Evolutionary conservation across 1,140 invertebrate species (phyloP).

Genomic region (Colletes latitarsis): DNA sequence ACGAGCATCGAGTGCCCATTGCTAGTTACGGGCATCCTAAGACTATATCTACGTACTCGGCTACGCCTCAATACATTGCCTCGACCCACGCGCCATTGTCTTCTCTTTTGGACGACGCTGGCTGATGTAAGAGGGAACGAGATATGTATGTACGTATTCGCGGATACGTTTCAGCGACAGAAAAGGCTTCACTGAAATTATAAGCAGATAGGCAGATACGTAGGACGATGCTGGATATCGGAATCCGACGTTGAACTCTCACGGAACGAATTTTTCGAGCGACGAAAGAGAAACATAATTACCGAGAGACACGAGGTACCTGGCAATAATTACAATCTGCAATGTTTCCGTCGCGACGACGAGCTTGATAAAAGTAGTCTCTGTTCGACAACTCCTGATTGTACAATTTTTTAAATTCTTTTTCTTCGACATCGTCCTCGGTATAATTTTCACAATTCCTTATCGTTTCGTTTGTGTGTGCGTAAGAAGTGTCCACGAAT

Average conservation of each 20-base stretch:
- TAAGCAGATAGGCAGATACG: slow-evolving; percentile 64
- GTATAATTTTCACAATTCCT: no score
- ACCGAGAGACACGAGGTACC: background rate
- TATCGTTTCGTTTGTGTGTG: no score
- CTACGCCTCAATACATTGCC: slow-evolving; percentile 66
- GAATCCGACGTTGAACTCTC: slow-evolving; percentile 14
- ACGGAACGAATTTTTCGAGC: background rate
- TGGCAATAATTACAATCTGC: no score
- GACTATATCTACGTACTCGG: slow-evolving; percentile 64
- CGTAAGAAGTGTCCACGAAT: no score
- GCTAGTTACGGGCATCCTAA: slow-evolving; percentile 35
- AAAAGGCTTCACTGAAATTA: slow-evolving; percentile 56
- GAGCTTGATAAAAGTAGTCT: no score
- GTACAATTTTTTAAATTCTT: no score
- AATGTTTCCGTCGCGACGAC: no score
- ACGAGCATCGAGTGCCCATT: slow-evolving; percentile 22
- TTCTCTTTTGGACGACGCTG: slow-evolving; percentile 64
- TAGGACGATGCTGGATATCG: slow-evolving; percentile 55
- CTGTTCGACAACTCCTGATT: no score
- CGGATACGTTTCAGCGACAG: slow-evolving; percentile 60
- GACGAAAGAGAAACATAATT: background rate
- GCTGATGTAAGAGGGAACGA: slow-evolving; percentile 58
- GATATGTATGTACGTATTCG: slow-evolving; percentile 38
- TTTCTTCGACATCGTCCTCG: no score
- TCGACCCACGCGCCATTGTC: slow-evolving; percentile 73